Base-by-base conservation (phyloP, 1,140 invertebrate genomes). In the Zaprionus africanus region DNA sequence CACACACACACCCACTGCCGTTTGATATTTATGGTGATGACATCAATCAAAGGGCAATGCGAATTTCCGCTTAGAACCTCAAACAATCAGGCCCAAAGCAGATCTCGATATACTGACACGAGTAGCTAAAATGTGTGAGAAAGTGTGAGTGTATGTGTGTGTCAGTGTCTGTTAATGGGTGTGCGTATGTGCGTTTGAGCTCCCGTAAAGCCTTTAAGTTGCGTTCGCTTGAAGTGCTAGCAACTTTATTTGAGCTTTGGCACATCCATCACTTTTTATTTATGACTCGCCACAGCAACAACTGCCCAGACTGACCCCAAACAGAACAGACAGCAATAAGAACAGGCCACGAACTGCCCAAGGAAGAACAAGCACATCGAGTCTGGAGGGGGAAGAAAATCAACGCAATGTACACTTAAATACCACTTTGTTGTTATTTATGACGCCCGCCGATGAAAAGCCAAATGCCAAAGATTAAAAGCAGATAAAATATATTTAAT, bases 401-500 rank as follows among this genome's bases (percentile, higher is more conserved):
- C 81, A 64, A 76, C 74, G 78, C 78, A 82, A 74, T 74, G 60
- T 46, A 58, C 85, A 71, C 85, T 85, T 82, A 80, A 90, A 90
- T 78, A 73, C 85, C 86, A 90, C 82, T 90, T 90, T 90, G 79
- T 77, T 88, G 85, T 90, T 90, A 90, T 90, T 90, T 90, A 90
- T 90, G 86, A 78, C 76, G 86, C 81, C 69, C 71, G 66, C 70
- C 84, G 85, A 90, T 88, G 85, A 90, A 90, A 90, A 90, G 85
- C 79, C 85, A 80, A 90, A 76, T 81, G 81, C 79, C 85, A 85
- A 82, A 90, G 85, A 90, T 90, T 90, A 90, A 90, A 90, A 78
- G 73, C 82, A 79, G 86, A 90, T 90, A 90, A 90, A 90, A 90
- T 85, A 90, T 85, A 82, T 90, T 85, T 90, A 90, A 90, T 85